Evolutionary conservation across 2,113 vertebrate species (phyloP).

Genomic region (Oreotrochilus melanogaster): DNA sequence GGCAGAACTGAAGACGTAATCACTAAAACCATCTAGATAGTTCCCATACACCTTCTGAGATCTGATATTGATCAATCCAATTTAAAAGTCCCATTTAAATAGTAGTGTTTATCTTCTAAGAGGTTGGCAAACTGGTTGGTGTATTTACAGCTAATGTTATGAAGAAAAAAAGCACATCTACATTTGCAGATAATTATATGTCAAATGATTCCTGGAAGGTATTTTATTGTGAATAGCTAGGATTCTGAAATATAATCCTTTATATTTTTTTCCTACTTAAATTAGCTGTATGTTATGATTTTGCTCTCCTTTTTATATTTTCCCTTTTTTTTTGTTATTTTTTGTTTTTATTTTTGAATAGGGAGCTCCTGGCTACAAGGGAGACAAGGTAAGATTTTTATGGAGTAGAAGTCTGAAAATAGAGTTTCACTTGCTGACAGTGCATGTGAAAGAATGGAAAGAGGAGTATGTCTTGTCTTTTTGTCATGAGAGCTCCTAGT

Average conservation of each 20-base stretch:
- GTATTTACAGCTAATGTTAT: background rate
- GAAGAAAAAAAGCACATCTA: background rate
- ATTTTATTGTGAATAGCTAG: background rate
- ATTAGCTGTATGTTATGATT: background rate
- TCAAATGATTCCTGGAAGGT: background rate
- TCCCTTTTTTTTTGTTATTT: background rate
- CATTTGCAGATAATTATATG: background rate
- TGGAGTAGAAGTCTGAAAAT: background rate
- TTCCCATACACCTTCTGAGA: background rate
- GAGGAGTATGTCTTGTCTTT: background rate
- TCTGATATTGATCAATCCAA: background rate
- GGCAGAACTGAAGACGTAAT: background rate
- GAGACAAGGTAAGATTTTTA: slow-evolving; percentile 83
- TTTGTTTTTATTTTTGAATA: slow-evolving; percentile 57
- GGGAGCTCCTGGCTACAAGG: slow-evolving; percentile 86
- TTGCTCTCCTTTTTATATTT: background rate
- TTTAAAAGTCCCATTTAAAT: background rate
- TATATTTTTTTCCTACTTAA: background rate
- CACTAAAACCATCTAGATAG: background rate
- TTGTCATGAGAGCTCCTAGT: background rate
- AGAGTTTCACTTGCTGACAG: background rate
- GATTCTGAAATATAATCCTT: background rate
- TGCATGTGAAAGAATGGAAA: background rate
- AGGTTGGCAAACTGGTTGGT: background rate
- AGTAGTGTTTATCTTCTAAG: background rate